Evolutionary conservation across 2,797 vertebrate species (phyloP), one percentile per base, ranked within the genome.

Genomic region (Lutjanus campechanus): DNA sequence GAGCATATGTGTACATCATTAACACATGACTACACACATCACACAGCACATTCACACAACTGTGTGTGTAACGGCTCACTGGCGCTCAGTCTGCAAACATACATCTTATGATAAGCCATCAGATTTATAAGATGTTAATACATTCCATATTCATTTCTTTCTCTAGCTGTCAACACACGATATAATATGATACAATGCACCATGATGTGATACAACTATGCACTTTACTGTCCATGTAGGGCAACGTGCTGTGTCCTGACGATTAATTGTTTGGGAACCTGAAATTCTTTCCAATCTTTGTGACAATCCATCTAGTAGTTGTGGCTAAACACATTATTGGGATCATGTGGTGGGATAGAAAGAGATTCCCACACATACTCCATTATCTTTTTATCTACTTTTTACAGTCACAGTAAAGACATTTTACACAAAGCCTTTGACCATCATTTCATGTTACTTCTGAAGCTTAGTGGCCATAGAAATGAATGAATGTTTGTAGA

Each of bases 391-490:
- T 22, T 0, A 1, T 62, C 5, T 58, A 8, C 13, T 72, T 69
- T 63, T 69, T 19, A 43, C 8, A 44, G 0, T 11, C 3, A 4
- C 22, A 44, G 11, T 43, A 29, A 49, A 44, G 19, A 44, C 10
- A 12, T 40, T 16, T 61, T 36, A 10, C 20, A 53, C 36, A 63
- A 47, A 79, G 40, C 44, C 8, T 5, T 2, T 15, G 1, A 36
- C n/a, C 8, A 20, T 22, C 17, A 54, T 44, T 61, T 58, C 9
- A 53, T 19, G 63, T 61, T 55, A 44, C 22, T 11, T 56, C 5
- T 56, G 36, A 68, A 60, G 50, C 29, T 74, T 29, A 15, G 68
- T 44, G 47, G 51, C 41, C 46, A 66, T n/a, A 49, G 40, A 60
- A 56, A 68, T 51, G 44, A 60, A 49, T 62, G 16, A 59, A 15